phyloP scores from a whole-genome alignment of 2,888 invertebrate species.

The Troilus luridus region DNA sequence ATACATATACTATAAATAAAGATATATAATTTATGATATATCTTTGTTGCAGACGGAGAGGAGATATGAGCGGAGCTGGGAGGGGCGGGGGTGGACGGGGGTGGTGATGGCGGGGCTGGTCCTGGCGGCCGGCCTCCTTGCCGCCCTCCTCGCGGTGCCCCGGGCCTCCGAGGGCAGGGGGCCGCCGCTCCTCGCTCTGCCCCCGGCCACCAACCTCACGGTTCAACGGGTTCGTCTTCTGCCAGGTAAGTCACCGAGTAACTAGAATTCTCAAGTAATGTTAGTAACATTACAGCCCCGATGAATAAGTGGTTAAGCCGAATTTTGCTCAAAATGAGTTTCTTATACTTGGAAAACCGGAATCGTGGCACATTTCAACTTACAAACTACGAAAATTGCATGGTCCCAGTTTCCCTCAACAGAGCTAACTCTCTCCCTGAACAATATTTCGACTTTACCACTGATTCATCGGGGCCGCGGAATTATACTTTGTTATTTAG shows the following conservation, averaged over 20 bases:
- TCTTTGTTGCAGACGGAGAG: background rate
- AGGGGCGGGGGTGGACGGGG: slow-evolving; percentile 8
- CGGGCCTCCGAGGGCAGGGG: slow-evolving; percentile 30
- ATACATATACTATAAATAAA: no score
- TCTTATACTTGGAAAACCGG: no score
- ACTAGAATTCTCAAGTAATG: no score
- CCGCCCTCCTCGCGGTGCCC: slow-evolving; percentile 43
- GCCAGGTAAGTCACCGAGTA: background rate
- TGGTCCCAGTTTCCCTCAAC: no score
- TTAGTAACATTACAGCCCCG: no score
- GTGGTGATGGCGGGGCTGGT: background rate
- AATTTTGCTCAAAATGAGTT: no score
- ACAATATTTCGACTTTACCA: background rate
- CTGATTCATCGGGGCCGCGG: no score
- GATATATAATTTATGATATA: background rate
- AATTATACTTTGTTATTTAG: no score
- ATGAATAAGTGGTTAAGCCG: no score
- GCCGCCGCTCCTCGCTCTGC: slow-evolving; percentile 15
- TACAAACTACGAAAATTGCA: no score
- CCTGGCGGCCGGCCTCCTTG: slow-evolving; percentile 18
- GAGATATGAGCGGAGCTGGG: background rate
- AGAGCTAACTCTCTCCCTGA: background rate
- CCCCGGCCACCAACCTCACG: background rate
- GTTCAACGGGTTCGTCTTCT: background rate
- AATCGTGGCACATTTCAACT: no score